phyloP scores from a whole-genome alignment of 2,113 vertebrate species.

The Piliocolobus tephrosceles region DNA sequence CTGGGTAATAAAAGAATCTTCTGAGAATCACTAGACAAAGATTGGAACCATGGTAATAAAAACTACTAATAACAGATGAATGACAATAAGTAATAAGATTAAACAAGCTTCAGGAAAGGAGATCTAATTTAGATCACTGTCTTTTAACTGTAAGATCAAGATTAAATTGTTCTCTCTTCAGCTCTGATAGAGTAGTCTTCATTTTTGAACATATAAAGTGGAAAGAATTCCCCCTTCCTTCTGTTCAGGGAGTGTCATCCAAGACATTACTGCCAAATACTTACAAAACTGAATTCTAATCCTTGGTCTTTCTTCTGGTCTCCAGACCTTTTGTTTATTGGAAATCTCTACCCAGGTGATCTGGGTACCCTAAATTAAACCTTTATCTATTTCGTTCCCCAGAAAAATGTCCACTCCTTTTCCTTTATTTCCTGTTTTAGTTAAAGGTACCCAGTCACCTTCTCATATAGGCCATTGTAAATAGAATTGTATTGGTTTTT shows the following conservation, averaged over 20 bases:
- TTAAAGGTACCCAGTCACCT: neutral
- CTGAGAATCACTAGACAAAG: neutral
- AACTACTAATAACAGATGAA: neutral
- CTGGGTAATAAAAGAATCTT: neutral
- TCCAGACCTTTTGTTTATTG: neutral
- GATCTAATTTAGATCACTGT: neutral
- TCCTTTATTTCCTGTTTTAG: neutral
- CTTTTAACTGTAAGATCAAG: neutral
- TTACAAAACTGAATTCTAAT: neutral
- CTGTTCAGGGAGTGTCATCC: neutral
- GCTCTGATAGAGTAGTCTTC: neutral
- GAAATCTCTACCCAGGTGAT: neutral
- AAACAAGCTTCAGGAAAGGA: neutral
- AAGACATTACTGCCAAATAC: neutral
- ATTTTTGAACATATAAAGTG: slow-evolving; percentile 15
- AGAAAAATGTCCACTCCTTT: neutral
- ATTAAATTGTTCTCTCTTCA: neutral
- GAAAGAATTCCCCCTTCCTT: neutral
- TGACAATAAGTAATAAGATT: neutral
- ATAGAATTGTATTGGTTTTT: neutral
- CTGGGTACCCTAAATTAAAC: neutral
- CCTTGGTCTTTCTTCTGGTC: neutral
- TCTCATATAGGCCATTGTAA: neutral
- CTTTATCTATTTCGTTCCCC: neutral
- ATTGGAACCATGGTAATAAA: neutral